Evolutionary conservation across 2,113 vertebrate species (phyloP).

Genomic region (Enhydra lutris): DNA sequence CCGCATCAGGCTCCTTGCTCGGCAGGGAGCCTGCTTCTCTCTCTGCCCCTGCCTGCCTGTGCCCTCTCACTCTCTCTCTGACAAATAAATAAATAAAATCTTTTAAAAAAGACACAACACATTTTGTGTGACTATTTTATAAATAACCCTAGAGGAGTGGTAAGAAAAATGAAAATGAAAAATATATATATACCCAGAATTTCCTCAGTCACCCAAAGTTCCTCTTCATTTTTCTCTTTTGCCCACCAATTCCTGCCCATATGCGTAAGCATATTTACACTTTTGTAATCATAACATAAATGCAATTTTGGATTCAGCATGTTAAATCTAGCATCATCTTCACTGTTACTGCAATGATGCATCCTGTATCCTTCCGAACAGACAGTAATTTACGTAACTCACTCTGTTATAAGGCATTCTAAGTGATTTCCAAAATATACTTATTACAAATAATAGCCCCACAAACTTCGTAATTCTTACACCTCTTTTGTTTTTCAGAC

Average conservation of each 20-base stretch:
- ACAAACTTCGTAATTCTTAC: background rate
- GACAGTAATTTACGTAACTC: background rate
- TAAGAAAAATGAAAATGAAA: constrained; percentile 30
- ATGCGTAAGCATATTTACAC: background rate
- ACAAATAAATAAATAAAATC: too few relatives aligned
- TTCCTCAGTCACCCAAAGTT: background rate
- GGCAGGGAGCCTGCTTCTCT: too few relatives aligned
- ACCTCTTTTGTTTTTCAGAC: background rate
- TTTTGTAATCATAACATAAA: background rate
- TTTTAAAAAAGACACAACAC: too few relatives aligned
- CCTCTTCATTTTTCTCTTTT: background rate
- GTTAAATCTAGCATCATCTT: background rate
- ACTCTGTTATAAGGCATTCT: background rate
- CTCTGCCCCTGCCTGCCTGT: too few relatives aligned
- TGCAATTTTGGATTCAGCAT: background rate
- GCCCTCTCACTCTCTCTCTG: too few relatives aligned
- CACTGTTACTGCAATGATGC: background rate
- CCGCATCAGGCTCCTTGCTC: too few relatives aligned
- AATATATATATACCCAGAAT: background rate
- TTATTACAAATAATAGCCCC: constrained; percentile 13
- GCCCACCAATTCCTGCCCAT: background rate
- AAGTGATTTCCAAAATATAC: constrained; percentile 22
- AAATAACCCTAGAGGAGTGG: background rate
- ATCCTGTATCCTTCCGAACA: background rate
- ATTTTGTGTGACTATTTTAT: background rate